A percentile compares a stretch with the other conserved stretches of the same genome.
Evolutionary conservation across 2,797 vertebrate species (phyloP).

Genomic region (Ispidina picta): DNA sequence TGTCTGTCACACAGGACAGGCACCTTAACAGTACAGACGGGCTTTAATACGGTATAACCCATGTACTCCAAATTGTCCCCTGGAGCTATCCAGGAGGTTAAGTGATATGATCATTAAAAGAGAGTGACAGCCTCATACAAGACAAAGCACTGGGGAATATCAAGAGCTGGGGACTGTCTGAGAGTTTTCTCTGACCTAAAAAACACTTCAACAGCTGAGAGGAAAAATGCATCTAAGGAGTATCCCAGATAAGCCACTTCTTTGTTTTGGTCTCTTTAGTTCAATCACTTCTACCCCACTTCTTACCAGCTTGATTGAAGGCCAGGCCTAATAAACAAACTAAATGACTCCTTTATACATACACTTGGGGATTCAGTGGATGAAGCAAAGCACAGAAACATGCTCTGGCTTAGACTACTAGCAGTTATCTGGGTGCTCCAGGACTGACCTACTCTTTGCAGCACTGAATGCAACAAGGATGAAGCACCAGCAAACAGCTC

Average conservation of each 20-base stretch:
- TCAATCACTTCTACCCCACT: neutral
- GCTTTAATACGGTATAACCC: neutral
- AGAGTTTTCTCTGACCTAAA: neutral
- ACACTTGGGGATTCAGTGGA: neutral
- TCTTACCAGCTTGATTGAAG: neutral
- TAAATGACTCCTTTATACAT: neutral
- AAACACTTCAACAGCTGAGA: neutral
- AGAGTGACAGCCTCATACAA: neutral
- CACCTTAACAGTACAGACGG: neutral
- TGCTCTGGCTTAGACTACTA: neutral
- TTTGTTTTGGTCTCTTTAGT: neutral
- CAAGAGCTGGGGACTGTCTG: neutral
- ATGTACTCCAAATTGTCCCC: neutral
- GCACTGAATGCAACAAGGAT: neutral
- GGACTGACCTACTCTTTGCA: neutral
- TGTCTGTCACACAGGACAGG: neutral
- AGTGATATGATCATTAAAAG: neutral
- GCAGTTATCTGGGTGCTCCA: neutral
- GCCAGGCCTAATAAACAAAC: neutral
- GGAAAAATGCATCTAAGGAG: neutral
- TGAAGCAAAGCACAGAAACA: neutral
- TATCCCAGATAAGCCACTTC: neutral
- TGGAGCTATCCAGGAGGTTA: neutral
- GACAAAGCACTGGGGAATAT: neutral
- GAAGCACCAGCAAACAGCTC: neutral